A percentile compares a stretch with the other conserved stretches of the same genome.
These are phyloP conservation scores for Choreutis nemorana DNA, from an alignment of 2,888 invertebrate species.

Conservation along the genomic window DNA sequence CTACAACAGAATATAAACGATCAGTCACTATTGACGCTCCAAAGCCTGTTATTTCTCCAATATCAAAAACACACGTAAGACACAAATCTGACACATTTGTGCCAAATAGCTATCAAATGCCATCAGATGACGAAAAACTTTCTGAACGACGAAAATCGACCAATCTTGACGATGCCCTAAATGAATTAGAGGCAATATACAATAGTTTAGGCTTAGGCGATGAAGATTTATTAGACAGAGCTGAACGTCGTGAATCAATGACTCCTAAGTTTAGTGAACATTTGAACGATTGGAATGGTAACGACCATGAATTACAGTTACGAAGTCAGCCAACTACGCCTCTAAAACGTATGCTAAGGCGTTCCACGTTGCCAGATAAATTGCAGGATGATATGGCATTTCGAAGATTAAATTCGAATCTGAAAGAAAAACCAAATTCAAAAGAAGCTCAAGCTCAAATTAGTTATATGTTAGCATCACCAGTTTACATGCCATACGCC, in stretches of 20 bases:
- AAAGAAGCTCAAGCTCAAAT: constrained; percentile 54
- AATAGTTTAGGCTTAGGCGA: constrained; percentile 86
- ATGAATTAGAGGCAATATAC: constrained; percentile 90
- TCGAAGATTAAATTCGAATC: constrained; percentile 70
- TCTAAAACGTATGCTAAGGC: constrained; percentile 37
- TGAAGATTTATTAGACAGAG: constrained; percentile 81
- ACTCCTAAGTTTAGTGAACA: constrained; percentile 57
- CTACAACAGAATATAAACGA: constrained; percentile 55
- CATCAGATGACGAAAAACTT: constrained; percentile 54
- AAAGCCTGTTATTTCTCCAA: constrained; percentile 34
- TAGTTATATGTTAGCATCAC: constrained; percentile 76
- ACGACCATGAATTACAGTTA: constrained; percentile 50
- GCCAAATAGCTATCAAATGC: constrained; percentile 38
- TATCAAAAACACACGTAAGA: constrained; percentile 43
- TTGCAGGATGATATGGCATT: constrained; percentile 84
- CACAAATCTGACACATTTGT: constrained; percentile 57
- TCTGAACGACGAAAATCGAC: constrained; percentile 72
- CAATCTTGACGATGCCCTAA: constrained; percentile 87
- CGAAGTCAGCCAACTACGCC: constrained; percentile 58
- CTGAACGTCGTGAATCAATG: constrained; percentile 76
- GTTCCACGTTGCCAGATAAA: constrained; percentile 69
- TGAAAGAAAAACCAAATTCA: constrained; percentile 54
- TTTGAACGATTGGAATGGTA: constrained; percentile 61
- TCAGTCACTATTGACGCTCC: constrained; percentile 44
- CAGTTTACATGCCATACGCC: constrained; percentile 65